These are phyloP conservation scores for Momotus momota DNA, from an alignment of 2,797 vertebrate species.

Conservation along the genomic window DNA sequence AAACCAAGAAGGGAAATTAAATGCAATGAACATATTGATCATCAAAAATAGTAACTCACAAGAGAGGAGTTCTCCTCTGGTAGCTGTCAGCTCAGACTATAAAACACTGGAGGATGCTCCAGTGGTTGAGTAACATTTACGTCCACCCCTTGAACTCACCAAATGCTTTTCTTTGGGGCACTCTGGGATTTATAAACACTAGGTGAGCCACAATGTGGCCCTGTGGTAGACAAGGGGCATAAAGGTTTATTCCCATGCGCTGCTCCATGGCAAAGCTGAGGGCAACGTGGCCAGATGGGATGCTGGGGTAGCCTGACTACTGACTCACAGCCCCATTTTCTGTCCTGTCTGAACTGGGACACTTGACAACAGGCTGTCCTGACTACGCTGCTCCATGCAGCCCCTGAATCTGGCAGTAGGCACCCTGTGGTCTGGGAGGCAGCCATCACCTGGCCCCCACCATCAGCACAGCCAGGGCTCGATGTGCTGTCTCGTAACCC, in stretches of 20 bases:
- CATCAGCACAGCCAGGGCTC: rapidly evolving
- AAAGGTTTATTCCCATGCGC: background rate
- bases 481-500: rapidly evolving
- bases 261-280: background rate
- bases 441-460: background rate
- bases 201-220: background rate
- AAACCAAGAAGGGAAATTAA: constrained; percentile 26
- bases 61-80: background rate
- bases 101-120: background rate
- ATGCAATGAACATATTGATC: background rate
- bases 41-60: background rate
- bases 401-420: background rate
- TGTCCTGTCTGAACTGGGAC: background rate
- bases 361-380: background rate
- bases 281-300: rapidly evolving
- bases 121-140: background rate
- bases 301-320: background rate
- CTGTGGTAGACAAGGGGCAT: background rate
- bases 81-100: background rate
- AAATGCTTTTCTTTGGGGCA: background rate
- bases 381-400: background rate
- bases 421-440: background rate
- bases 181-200: background rate
- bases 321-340: background rate
- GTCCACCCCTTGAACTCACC: background rate